Conservation (phyloP, 2,113 vertebrate genomes). For the Conger conger region DNA sequence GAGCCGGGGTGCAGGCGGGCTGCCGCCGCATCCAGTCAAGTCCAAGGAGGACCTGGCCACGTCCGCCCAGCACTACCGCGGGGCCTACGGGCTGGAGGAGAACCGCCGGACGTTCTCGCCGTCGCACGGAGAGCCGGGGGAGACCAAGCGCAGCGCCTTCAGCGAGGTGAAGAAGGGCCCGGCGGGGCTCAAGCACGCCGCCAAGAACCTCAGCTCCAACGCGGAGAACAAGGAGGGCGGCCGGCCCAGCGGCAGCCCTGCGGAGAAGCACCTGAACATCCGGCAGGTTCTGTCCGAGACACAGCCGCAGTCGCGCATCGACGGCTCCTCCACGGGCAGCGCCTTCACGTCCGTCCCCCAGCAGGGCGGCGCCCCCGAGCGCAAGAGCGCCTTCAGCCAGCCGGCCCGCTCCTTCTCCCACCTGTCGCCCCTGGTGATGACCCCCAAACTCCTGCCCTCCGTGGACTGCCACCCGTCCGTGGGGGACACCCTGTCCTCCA, state of each 20-base stretch:
- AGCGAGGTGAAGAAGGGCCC: conserved; percentile 87
- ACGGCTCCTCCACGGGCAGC: conserved; percentile 67
- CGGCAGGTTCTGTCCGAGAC: conserved; percentile 75
- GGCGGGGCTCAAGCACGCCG: conserved; percentile 67
- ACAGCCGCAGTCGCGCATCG: conserved; percentile 65
- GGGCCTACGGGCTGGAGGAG: conserved; percentile 84
- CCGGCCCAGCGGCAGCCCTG: conserved; percentile 51
- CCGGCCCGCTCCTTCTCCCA: conserved; percentile 83
- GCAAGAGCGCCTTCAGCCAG: conserved; percentile 93
- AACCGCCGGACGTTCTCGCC: conserved; percentile 75
- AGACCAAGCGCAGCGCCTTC: conserved; percentile 90
- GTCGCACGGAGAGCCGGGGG: conserved; percentile 70
- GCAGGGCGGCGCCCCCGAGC: conserved; percentile 67
- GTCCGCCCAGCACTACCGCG: conserved; percentile 85
- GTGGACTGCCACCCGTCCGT: conserved; percentile 77
- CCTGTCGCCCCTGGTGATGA: conserved; percentile 81
- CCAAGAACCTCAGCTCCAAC: conserved; percentile 64
- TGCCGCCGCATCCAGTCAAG: conserved; percentile 56
- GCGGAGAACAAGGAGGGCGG: conserved; percentile 71
- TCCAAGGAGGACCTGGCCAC: conserved; percentile 84
- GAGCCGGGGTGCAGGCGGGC: conserved; percentile 41
- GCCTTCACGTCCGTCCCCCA: conserved; percentile 85
- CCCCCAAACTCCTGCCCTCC: conserved; percentile 77
- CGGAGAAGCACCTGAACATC: conserved; percentile 70
- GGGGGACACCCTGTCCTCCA: conserved; percentile 75